A percentile compares a stretch with the other conserved stretches of the same genome.
These are phyloP conservation scores for Bombyx mandarina DNA, from an alignment of 1,140 invertebrate genomes.

Conservation along the genomic window DNA sequence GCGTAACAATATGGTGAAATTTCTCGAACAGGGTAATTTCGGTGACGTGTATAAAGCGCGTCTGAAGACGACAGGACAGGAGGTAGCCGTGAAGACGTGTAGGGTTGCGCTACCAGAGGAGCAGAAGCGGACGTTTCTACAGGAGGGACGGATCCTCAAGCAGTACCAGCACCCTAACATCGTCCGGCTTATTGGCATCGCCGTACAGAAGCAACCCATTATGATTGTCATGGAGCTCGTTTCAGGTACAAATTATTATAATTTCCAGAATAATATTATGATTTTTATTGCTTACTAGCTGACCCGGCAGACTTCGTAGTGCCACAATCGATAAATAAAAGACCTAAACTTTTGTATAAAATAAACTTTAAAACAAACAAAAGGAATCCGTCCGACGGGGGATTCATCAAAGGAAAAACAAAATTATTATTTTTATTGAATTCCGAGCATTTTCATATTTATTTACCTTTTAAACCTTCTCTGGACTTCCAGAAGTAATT, in stretches of 20 bases:
- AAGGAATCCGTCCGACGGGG: too few relatives aligned
- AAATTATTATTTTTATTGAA: too few relatives aligned
- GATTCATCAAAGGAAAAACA: too few relatives aligned
- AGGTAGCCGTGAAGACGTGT: constrained; percentile 97
- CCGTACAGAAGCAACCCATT: constrained; percentile 97
- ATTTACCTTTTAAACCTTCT: too few relatives aligned
- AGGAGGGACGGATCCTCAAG: constrained; percentile 95
- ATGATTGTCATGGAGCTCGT: constrained; percentile 99
- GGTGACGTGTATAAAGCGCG: constrained; percentile 96
- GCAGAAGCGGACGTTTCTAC: constrained; percentile 95
- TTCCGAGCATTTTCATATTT: too few relatives aligned
- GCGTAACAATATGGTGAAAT: not conserved
- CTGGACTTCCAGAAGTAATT: too few relatives aligned
- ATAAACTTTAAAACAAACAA: too few relatives aligned
- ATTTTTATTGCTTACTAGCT: constrained; percentile 1
- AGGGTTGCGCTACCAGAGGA: constrained; percentile 94
- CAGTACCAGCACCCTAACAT: constrained; percentile 98
- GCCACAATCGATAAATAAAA: too few relatives aligned
- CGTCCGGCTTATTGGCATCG: constrained; percentile 96
- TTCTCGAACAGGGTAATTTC: constrained; percentile 88
- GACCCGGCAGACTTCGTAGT: too few relatives aligned
- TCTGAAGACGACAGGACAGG: constrained; percentile 83
- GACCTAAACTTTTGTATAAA: too few relatives aligned
- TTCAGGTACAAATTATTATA: constrained; percentile 74
- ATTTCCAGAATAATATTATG: not conserved